Conservation (phyloP, 2,113 vertebrate genomes). For the Chaetodon auriga region DNA sequence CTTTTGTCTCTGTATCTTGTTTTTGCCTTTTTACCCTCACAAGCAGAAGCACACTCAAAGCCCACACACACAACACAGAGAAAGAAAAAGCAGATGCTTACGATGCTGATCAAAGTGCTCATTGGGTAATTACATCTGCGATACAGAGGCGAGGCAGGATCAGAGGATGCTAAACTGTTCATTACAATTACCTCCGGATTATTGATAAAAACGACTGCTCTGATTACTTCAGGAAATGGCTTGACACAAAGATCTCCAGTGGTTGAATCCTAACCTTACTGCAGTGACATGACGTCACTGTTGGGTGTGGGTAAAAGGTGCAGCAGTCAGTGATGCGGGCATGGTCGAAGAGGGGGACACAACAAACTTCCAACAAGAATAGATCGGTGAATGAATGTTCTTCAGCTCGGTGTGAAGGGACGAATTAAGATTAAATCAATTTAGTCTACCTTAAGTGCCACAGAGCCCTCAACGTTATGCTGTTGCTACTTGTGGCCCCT, state of each 20-base stretch:
- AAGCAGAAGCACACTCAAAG: background rate
- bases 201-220: slow-evolving; percentile 4
- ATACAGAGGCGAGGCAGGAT: slow-evolving; percentile 17
- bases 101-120: slow-evolving; percentile 40
- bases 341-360: background rate
- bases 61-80: background rate
- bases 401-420: too few species aligned
- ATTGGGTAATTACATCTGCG: slow-evolving; percentile 41
- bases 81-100: slow-evolving; percentile 13
- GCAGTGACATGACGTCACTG: background rate
- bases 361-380: background rate
- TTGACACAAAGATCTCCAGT: slow-evolving; percentile 1
- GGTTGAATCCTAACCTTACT: background rate
- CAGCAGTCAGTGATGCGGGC: background rate
- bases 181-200: slow-evolving; percentile 37
- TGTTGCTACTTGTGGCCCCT: too few species aligned
- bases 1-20: slow-evolving; percentile 23
- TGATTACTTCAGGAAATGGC: slow-evolving; percentile 21
- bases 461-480: too few species aligned
- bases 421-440: too few species aligned
- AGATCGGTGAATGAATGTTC: too few species aligned
- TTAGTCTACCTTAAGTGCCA: too few species aligned
- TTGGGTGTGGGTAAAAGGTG: background rate
- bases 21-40: slow-evolving; percentile 15
- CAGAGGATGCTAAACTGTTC: slow-evolving; percentile 19